Conservation (phyloP, 2,797 vertebrate species). For the Centropyge bicolor region DNA sequence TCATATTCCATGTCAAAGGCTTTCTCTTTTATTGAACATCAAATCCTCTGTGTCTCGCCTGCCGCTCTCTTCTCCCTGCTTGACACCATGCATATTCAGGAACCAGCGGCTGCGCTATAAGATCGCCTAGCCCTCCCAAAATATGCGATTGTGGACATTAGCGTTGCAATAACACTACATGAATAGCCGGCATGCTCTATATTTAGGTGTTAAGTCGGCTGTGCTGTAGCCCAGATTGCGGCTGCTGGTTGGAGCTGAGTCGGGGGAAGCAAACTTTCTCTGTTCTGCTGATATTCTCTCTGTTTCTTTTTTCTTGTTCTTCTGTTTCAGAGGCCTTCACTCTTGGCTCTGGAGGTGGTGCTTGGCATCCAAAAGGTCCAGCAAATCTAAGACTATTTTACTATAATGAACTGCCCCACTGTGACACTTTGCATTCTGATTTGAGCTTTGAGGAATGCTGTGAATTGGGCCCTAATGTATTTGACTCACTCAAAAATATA, state of each 20-base stretch:
- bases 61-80: constrained; percentile 74
- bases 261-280: constrained; percentile 53
- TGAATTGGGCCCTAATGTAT: constrained; percentile 49
- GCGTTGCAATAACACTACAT: constrained; percentile 81
- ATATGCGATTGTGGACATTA: constrained; percentile 82
- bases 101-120: constrained; percentile 69
- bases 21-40: constrained; percentile 89
- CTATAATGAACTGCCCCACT: constrained; percentile 62
- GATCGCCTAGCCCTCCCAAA: constrained; percentile 77
- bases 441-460: constrained; percentile 57
- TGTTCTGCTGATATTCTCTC: constrained; percentile 50
- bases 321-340: constrained; percentile 54
- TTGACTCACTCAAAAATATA: constrained; percentile 46
- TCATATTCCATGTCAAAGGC: constrained; percentile 88
- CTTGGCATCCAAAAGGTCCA: constrained; percentile 72
- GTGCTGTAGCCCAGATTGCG: constrained; percentile 64
- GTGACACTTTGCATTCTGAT: constrained; percentile 75
- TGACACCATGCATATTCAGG: constrained; percentile 84
- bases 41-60: constrained; percentile 86
- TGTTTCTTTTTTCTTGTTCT: constrained; percentile 38
- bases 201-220: constrained; percentile 83
- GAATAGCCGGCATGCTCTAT: constrained; percentile 79
- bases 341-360: constrained; percentile 49
- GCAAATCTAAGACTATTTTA: constrained; percentile 62
- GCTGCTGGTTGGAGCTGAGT: constrained; percentile 47